Conservation (phyloP, 30 jellyfish, hydroid and myxozoan species). For the Aurelia aurita region DNA sequence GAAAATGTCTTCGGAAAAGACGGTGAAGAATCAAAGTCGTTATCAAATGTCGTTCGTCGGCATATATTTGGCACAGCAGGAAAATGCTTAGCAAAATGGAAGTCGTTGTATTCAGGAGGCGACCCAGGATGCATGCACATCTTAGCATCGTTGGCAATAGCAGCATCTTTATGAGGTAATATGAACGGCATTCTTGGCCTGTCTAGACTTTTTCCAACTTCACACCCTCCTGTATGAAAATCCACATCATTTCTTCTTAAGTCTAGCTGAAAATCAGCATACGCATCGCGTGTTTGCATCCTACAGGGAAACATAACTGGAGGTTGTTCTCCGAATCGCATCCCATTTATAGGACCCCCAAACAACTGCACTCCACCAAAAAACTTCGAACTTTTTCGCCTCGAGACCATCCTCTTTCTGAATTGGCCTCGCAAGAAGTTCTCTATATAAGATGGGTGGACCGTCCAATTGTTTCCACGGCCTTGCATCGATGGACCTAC, state of each 20-base stretch:
- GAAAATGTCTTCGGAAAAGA: no score
- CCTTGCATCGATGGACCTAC: constrained; percentile 79
- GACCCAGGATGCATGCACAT: no score
- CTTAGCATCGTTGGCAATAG: no score
- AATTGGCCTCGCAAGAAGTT: constrained; percentile 70
- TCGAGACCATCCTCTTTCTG: constrained; percentile 56
- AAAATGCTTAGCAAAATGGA: no score
- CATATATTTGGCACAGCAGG: no score
- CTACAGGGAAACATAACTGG: not conserved
- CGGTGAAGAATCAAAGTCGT: no score
- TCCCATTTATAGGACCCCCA: not conserved
- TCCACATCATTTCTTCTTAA: not conserved
- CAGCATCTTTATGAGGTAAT: no score
- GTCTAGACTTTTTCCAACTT: no score
- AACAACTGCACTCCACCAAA: constrained; percentile 3
- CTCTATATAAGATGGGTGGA: constrained; percentile 70
- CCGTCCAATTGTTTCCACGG: constrained; percentile 83
- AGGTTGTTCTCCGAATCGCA: not conserved
- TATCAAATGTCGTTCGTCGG: no score
- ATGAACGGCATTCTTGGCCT: no score
- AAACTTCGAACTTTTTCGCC: constrained; percentile 16
- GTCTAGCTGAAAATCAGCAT: not conserved
- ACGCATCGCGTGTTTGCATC: not conserved
- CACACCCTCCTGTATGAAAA: not conserved
- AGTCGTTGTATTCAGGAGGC: no score